A percentile compares a stretch with the other conserved stretches of the same genome.
Conservation (phyloP, 2,113 vertebrate genomes). For the Salminus brasiliensis region DNA sequence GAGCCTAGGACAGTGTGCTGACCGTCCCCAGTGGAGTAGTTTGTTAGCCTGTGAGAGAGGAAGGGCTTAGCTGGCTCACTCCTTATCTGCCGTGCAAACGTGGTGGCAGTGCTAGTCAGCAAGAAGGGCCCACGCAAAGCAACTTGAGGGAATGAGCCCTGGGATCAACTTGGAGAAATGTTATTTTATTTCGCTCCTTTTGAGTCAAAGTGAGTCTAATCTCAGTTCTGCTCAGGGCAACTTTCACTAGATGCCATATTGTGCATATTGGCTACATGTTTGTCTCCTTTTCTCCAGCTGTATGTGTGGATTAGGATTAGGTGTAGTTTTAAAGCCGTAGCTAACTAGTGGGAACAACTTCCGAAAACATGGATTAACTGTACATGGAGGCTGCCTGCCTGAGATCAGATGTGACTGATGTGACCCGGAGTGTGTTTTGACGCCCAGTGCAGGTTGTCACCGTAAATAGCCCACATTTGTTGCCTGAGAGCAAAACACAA, state of each 20-base stretch:
- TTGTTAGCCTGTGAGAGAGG: no score
- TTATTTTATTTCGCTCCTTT: neutral
- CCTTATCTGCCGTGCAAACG: neutral
- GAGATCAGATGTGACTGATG: conserved; percentile 4
- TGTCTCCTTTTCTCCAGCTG: neutral
- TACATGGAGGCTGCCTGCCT: conserved; percentile 6
- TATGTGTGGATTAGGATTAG: neutral
- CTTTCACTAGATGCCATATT: no score
- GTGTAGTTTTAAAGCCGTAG: neutral
- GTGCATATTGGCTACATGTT: neutral
- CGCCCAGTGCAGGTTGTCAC: conserved; percentile 23
- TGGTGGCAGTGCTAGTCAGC: neutral
- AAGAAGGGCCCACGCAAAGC: neutral
- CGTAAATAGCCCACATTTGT: conserved; percentile 19
- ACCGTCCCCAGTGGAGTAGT: no score
- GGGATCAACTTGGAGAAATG: neutral
- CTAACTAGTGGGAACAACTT: conserved; percentile 6
- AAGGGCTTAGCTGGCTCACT: neutral
- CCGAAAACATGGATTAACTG: conserved; percentile 38
- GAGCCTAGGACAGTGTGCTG: no score
- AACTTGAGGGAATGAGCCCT: neutral
- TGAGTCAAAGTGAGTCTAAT: neutral
- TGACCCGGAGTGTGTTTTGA: conserved; percentile 12
- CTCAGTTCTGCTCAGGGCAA: neutral
- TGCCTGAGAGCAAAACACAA: neutral